These are phyloP conservation scores for Hesperophylax magnus DNA, from an alignment of 1,140 invertebrate genomes.

Conservation along the genomic window DNA sequence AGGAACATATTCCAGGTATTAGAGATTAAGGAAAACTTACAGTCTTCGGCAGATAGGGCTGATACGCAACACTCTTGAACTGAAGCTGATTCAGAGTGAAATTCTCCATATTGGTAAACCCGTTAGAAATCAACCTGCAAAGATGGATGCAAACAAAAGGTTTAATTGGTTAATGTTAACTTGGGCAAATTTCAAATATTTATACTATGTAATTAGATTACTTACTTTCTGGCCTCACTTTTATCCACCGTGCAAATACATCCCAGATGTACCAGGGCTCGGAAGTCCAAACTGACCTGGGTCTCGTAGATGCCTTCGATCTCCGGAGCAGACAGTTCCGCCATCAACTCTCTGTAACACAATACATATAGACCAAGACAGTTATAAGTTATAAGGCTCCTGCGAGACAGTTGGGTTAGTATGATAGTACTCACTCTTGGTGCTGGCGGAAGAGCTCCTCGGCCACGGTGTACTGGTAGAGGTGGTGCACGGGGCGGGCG, in stretches of 20 bases:
- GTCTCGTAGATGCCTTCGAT: constrained; percentile 99
- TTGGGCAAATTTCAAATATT: background rate
- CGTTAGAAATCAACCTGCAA: constrained; percentile 63
- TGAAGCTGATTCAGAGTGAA: constrained; percentile 88
- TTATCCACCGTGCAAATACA: constrained; percentile 90
- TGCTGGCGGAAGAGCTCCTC: constrained; percentile 87
- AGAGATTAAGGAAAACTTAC: constrained; percentile 38
- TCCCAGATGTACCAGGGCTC: constrained; percentile 88
- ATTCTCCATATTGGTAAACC: constrained; percentile 75
- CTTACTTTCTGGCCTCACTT: constrained; percentile 69
- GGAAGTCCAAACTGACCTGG: constrained; percentile 91
- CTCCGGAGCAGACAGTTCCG: constrained; percentile 90
- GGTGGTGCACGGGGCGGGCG: constrained; percentile 84
- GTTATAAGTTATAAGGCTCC: too few species aligned
- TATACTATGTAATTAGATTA: background rate
- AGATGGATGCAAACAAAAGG: too few species aligned
- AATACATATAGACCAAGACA: constrained; percentile 47
- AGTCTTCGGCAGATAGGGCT: constrained; percentile 81
- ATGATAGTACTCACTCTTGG: constrained; percentile 74
- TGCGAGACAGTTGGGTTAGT: too few species aligned
- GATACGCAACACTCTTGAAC: constrained; percentile 81
- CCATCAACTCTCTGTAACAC: constrained; percentile 80
- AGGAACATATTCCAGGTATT: too few species aligned
- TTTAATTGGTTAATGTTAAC: background rate
- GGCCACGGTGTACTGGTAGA: constrained; percentile 94